Percentiles rank a stretch among this genome's conserved stretches.
phyloP scores from a whole-genome alignment of 2,888 invertebrate genomes.

The Nesidiocoris tenuis region DNA sequence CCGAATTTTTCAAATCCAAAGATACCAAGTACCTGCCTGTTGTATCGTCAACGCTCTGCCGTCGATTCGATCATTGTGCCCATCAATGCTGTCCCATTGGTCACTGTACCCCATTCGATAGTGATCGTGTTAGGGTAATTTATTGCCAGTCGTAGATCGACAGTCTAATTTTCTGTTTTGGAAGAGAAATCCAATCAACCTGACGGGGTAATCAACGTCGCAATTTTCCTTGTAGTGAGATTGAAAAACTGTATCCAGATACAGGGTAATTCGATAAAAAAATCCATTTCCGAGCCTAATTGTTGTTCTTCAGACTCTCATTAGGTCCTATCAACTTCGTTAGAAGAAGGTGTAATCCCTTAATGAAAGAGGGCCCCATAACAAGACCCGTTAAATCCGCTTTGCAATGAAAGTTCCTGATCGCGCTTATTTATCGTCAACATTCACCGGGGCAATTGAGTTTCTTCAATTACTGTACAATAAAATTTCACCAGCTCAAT shows the following conservation, averaged over 20 bases:
- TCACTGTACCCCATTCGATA: too few relatives aligned
- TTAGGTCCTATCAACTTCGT: conserved; percentile 36
- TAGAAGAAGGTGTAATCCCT: conserved; percentile 38
- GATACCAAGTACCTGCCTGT: too few relatives aligned
- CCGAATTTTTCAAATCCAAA: too few relatives aligned
- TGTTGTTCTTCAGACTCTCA: conserved; percentile 34
- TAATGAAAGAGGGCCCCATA: conserved; percentile 37
- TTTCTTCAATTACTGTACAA: neutral
- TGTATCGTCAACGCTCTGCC: too few relatives aligned
- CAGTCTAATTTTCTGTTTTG: conserved; percentile 22
- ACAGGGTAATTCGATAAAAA: conserved; percentile 37
- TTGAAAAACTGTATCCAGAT: conserved; percentile 43
- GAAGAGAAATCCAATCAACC: conserved; percentile 29
- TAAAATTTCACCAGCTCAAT: neutral
- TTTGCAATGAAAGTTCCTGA: conserved; percentile 31
- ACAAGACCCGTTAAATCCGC: conserved; percentile 30
- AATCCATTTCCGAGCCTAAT: conserved; percentile 41
- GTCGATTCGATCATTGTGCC: too few relatives aligned
- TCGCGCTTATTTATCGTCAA: conserved; percentile 22
- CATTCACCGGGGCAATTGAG: conserved; percentile 3
- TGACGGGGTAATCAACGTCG: conserved; percentile 36
- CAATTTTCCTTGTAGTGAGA: conserved; percentile 39
- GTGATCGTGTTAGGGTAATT: too few relatives aligned
- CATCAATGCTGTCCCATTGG: too few relatives aligned
- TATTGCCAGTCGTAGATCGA: conserved; percentile 22